These are phyloP conservation scores for Nothoprocta pentlandii DNA, from an alignment of 2,113 vertebrate genomes.

Conservation along the genomic window DNA sequence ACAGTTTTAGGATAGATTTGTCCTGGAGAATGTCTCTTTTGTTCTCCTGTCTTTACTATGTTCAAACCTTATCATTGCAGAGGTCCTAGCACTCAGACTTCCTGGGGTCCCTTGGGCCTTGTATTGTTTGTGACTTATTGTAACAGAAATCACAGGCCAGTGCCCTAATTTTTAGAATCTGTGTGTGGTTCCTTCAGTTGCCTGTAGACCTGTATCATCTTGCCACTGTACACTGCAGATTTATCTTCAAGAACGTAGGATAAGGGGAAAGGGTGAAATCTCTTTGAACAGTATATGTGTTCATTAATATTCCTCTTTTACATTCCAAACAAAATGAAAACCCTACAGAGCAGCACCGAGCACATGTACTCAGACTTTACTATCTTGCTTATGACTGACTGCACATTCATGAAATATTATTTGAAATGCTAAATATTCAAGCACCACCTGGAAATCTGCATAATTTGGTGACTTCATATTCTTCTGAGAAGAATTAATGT, in stretches of 20 bases:
- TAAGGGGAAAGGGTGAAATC: neutral
- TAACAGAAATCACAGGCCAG: neutral
- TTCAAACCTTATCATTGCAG: neutral
- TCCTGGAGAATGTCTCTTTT: neutral
- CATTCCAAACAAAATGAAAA: neutral
- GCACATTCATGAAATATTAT: neutral
- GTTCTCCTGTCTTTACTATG: neutral
- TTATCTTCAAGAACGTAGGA: neutral
- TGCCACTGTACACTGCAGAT: neutral
- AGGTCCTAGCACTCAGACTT: neutral
- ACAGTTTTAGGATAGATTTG: neutral
- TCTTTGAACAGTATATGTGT: neutral
- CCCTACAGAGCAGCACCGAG: neutral
- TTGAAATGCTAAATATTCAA: neutral
- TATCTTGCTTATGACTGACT: neutral
- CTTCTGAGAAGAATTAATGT: neutral
- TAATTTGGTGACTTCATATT: neutral
- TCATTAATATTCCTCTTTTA: neutral
- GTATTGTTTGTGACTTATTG: accelerated
- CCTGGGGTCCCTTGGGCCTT: neutral
- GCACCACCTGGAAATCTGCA: neutral
- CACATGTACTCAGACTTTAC: neutral
- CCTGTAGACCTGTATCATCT: neutral
- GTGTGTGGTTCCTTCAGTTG: neutral
- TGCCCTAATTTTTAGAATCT: accelerated